A percentile compares a stretch with the other conserved stretches of the same genome.
Evolutionary conservation across 2,113 vertebrate genomes (phyloP).

Genomic region (Cynopterus brachyotis): DNA sequence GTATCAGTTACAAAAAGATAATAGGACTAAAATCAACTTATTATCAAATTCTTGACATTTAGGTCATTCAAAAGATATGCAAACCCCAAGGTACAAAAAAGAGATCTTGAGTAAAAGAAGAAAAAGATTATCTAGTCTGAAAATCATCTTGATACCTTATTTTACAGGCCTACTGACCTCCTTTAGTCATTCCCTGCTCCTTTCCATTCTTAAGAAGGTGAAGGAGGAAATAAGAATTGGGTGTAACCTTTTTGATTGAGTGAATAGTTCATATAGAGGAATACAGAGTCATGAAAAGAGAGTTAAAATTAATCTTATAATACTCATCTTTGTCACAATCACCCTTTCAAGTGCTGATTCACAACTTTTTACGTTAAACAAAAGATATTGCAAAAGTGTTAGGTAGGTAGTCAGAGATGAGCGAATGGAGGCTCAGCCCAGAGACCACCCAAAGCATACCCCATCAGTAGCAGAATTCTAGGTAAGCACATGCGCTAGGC

Average conservation of each 20-base stretch:
- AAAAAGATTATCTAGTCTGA: neutral
- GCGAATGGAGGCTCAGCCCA: too few species aligned
- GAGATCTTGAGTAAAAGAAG: neutral
- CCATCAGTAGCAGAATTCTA: too few species aligned
- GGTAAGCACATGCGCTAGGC: too few species aligned
- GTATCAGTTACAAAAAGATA: neutral
- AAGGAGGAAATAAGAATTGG: neutral
- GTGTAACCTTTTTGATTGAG: neutral
- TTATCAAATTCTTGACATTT: neutral
- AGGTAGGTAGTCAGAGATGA: too few species aligned
- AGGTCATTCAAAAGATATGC: neutral
- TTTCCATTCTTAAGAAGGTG: neutral
- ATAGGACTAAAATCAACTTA: neutral
- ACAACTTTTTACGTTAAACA: neutral
- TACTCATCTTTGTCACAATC: neutral
- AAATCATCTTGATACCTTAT: neutral
- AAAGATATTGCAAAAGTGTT: neutral
- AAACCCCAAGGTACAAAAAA: neutral
- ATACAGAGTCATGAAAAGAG: neutral
- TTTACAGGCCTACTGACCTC: neutral
- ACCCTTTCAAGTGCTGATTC: neutral
- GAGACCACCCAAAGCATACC: too few species aligned
- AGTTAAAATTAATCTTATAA: neutral
- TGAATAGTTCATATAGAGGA: neutral
- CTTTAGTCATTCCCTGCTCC: neutral